Evolutionary conservation across 2,113 vertebrate genomes (phyloP), one percentile per base, ranked within the genome.

Genomic region (Platysternon megacephalum): DNA sequence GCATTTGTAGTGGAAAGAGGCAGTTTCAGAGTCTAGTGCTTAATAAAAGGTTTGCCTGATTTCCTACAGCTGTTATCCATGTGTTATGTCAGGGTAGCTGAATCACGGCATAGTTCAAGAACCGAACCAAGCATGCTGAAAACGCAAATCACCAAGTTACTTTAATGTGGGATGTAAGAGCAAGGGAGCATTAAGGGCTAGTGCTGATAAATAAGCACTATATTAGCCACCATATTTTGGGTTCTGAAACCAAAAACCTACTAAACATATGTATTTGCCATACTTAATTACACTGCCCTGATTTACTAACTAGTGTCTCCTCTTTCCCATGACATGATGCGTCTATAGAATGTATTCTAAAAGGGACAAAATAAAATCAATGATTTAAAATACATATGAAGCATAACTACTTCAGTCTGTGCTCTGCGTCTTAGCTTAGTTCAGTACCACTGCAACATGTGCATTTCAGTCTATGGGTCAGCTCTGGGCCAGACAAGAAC

Each of bases 21-120:
- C 95, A 96, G 94, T 98, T 97, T 93, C 94, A 95, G 93, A 95
- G 93, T 94, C 92, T 96, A 96, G 79, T 84, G 92, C 90, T 97
- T 96, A 97, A 95, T 95, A 96, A 94, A 98, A 93, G 89, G 91
- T 97, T 96, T 96, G 94, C 93, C 93, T 97, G 91, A 97, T 94
- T 97, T 92, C 88, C 80, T 97, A 95, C 95, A 97, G 97, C 97
- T 97, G 95, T 94, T 97, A 94, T 91, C 95, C 95, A 95, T 96
- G 95, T 98, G 96, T 96, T 97, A 84, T 94, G 92, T 91, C 96
- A 97, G 95, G 74, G 85, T 86, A 96, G 87, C 80, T 97, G 93
- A 96, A 94, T 86, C 92, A 94, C 56, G 80, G 53, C 65, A 52
- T 58, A 79, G 87, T 85, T 96, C 61, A 87, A 95, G 65, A 96